Conservation (phyloP, 2,888 invertebrate genomes). For the Sepioteuthis lessoniana region DNA sequence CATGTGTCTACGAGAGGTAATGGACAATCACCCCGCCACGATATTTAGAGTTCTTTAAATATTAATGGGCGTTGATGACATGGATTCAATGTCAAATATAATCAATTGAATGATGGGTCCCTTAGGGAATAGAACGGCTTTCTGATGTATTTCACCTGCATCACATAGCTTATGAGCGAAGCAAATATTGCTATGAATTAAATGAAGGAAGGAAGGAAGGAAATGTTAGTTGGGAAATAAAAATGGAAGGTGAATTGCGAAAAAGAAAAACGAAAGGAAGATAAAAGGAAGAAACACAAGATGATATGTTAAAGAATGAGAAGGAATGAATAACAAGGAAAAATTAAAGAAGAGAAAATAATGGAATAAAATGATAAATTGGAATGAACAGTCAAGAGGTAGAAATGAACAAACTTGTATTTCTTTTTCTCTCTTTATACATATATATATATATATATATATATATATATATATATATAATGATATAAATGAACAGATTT, state of each 20-base stretch:
- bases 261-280: neutral
- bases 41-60: neutral
- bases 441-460: no score
- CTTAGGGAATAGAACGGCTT: neutral
- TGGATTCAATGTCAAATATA: neutral
- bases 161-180: neutral
- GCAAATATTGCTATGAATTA: neutral
- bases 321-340: neutral
- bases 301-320: neutral
- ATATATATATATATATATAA: no score
- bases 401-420: no score
- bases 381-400: no score
- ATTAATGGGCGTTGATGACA: neutral
- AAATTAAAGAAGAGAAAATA: neutral
- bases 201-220: neutral
- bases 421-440: no score
- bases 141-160: neutral
- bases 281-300: neutral
- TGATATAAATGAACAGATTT: no score
- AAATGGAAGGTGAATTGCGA: neutral
- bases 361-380: no score
- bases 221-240: neutral
- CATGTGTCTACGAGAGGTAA: neutral
- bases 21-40: neutral
- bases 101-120: neutral